Base-by-base conservation (phyloP, 2,888 invertebrate species). In the Drosophila colorata region DNA sequence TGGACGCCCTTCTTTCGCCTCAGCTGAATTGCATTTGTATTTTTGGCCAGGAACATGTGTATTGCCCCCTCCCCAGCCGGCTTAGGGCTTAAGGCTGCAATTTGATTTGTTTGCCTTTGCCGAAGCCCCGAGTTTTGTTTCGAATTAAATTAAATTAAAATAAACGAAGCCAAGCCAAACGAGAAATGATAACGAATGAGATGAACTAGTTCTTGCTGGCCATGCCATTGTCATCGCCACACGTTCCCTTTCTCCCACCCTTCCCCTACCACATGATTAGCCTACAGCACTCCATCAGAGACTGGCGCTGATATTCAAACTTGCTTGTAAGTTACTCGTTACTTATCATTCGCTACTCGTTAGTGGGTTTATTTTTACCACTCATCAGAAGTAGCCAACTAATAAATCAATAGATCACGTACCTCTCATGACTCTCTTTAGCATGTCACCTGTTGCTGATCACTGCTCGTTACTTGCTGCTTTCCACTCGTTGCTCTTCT, bases 141-240 rank as follows among this genome's bases (percentile, higher is more conserved):
- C 25, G 60, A 84, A 84, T 81, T 84, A 67, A 87, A 83, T 87
- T 85, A 77, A 87, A 83, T 72, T 74, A 70, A 70, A 78, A 65
- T 56, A 57, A 74, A 71, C 59, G 47, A 61, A 72, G 69, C 59
- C 65, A 51, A 68, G 47, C 43, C 44, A 52, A 69, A 66, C 1
- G 33, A 31, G 46, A 65, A 71, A 61, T 60, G 57, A 75, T 69
- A 76, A 64, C 69, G 72, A 69, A 69, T 60, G 43, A 65, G 61
- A 69, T 46, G 33, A 72, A 57, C 49, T 41, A 46, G 37, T 25
- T 61, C 38, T 40, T 47, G 28, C 43, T 57, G 46, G 58, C 66
- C 70, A 55, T 47, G 57, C 31, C 49, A 38, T 53, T 28, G 53
- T 60, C 41, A 53, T 35, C 33, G 23, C 1, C 11, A 38, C 13